Base-by-base conservation (phyloP, 2,797 vertebrate species). In the Hypotaenidia okinawae region DNA sequence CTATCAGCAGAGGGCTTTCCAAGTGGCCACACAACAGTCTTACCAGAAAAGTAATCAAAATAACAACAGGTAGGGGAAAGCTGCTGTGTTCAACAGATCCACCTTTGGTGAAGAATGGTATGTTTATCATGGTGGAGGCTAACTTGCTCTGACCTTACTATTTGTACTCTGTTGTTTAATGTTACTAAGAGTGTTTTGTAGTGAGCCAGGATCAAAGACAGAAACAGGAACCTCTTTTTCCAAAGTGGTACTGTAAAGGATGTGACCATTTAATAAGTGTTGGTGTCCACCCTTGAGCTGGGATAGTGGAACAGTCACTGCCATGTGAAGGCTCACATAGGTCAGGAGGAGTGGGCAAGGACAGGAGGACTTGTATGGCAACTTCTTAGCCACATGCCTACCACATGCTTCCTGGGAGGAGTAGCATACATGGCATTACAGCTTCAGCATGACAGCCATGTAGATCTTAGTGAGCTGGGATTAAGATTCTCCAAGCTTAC, bases 321-420 rank as follows among this genome's bases (percentile, higher is more conserved):
- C 19, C 0, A 0, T 8, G 15, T 35, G 45, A 84, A 77, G 3
- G 2, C 9, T 51, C 15, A 18, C 9, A 33, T 2, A 33, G 28
- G 25, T 8, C 83, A 62, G 13, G 17, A 16, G 64, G 9, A 16
- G 13, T 30, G 14, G 19, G 9, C 22, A 35, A 69, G 28, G 37
- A 21, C 17, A 55, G 21, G 21, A 80, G 16, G 23, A 43, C 15
- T 58, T 74, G 33, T 62, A 2, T 11, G 16, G 47, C 19, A 87
- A 6, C 8, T n/a, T 68, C 27, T 81, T 47, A 45, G 43, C 10
- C 24, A 16, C 15, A 2, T 13, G 13, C 14, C 25, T 43, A 51
- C 5, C 10, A 41, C 13, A 2, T 19, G 24, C 2, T 74, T 16
- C 27, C 13, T 66, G 33, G 33, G 43, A 59, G 64, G 11, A 63